Evolutionary conservation across 2,113 vertebrate genomes (phyloP).

Genomic region (Martes martes): DNA sequence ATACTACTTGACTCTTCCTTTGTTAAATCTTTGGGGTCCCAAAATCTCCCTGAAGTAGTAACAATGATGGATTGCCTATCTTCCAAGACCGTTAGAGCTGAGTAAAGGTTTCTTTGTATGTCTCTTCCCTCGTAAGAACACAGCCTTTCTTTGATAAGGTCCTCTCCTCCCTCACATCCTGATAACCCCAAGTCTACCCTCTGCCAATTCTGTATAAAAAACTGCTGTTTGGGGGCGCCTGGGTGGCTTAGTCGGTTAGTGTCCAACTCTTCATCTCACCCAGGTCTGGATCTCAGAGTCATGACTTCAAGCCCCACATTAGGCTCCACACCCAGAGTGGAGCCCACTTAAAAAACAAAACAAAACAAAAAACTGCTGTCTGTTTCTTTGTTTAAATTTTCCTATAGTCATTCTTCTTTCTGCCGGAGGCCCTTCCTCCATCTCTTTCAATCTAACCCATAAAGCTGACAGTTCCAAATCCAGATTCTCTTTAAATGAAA

Average conservation of each 20-base stretch:
- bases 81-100: not conserved
- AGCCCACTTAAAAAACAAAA: not conserved
- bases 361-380: not conserved
- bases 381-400: not conserved
- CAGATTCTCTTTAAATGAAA: not conserved
- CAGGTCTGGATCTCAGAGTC: not conserved
- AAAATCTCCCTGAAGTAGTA: not conserved
- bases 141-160: not conserved
- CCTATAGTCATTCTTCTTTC: not conserved
- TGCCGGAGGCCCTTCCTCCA: not conserved
- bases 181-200: not conserved
- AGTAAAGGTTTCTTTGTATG: not conserved
- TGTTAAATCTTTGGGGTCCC: not conserved
- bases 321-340: not conserved
- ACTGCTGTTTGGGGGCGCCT: not conserved
- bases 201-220: not conserved
- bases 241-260: not conserved
- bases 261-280: not conserved
- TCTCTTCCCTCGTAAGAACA: not conserved
- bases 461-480: not conserved
- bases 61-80: not conserved
- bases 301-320: not conserved
- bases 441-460: not conserved
- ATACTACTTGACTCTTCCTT: not conserved
- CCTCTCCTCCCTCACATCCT: not conserved